Evolutionary conservation across 2,888 invertebrate species (phyloP).

Genomic region (Lamproptera curius): DNA sequence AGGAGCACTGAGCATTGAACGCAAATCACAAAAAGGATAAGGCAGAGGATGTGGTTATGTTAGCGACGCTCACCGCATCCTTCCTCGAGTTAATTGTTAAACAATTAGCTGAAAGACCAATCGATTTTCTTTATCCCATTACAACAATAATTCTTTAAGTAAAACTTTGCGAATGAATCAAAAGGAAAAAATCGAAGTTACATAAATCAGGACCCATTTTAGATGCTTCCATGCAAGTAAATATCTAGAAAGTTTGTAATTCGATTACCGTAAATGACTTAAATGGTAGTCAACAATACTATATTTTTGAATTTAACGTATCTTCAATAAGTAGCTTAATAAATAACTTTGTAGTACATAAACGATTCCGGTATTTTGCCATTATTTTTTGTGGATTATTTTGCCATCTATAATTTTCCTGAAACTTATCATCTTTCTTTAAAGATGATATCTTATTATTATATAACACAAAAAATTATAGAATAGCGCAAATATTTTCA

Average conservation of each 20-base stretch:
- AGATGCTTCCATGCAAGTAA: not conserved
- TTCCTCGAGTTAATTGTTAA: constrained; percentile 5
- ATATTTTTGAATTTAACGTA: too few species aligned
- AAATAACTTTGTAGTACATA: too few species aligned
- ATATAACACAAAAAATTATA: too few species aligned
- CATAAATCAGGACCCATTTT: not conserved
- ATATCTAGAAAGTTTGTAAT: not conserved
- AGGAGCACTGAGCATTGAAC: not conserved
- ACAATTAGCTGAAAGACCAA: too few species aligned
- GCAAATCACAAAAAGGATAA: constrained; percentile 11
- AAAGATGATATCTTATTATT: too few species aligned
- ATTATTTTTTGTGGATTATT: too few species aligned
- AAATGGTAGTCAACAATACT: too few species aligned
- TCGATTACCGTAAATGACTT: not conserved
- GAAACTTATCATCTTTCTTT: too few species aligned
- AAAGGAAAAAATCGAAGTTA: not conserved
- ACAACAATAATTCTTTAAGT: not conserved
- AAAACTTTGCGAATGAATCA: not conserved
- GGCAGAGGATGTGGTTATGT: constrained; percentile 13
- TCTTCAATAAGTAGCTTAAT: too few species aligned
- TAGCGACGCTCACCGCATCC: constrained; percentile 6
- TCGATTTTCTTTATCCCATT: not conserved
- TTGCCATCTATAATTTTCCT: too few species aligned
- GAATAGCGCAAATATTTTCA: too few species aligned
- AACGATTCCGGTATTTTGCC: too few species aligned